Conservation (phyloP, 2,797 vertebrate species). For the Semaprochilodus insignis region DNA sequence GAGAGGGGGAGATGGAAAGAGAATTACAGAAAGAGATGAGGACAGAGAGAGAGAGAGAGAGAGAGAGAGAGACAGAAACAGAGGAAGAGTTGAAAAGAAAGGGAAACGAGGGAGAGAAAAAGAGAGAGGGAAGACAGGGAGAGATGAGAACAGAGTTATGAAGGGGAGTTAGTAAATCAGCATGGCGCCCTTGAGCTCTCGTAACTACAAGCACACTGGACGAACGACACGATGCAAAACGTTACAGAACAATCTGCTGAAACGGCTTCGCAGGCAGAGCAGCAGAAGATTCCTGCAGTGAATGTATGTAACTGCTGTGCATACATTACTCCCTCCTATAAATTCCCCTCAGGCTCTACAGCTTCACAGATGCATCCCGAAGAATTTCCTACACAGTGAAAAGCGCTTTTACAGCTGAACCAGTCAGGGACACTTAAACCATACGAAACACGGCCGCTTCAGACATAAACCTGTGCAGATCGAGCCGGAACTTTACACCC, state of each 20-base stretch:
- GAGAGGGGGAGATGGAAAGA: too few relatives aligned
- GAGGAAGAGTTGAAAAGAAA: not conserved
- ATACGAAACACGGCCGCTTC: not conserved
- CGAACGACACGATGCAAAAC: not conserved
- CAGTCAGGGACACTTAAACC: constrained; percentile 3
- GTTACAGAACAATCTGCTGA: not conserved
- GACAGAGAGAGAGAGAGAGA: not conserved
- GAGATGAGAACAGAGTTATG: not conserved
- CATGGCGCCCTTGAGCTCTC: not conserved
- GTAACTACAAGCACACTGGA: not conserved
- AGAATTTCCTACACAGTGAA: not conserved
- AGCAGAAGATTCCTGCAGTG: not conserved
- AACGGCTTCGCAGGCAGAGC: not conserved
- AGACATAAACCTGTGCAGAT: not conserved
- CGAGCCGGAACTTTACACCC: not conserved
- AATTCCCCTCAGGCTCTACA: not conserved
- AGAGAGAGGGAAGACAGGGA: not conserved
- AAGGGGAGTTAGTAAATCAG: not conserved
- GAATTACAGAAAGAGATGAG: not conserved
- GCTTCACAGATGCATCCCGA: constrained; percentile 8
- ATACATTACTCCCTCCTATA: constrained; percentile 4
- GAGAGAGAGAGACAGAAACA: not conserved
- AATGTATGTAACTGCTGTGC: not conserved
- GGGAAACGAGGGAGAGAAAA: not conserved
- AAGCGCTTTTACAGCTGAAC: not conserved